Evolutionary conservation across 2,113 vertebrate species (phyloP), one percentile per base, ranked within the genome.

Genomic region (Anthoscopus minutus): DNA sequence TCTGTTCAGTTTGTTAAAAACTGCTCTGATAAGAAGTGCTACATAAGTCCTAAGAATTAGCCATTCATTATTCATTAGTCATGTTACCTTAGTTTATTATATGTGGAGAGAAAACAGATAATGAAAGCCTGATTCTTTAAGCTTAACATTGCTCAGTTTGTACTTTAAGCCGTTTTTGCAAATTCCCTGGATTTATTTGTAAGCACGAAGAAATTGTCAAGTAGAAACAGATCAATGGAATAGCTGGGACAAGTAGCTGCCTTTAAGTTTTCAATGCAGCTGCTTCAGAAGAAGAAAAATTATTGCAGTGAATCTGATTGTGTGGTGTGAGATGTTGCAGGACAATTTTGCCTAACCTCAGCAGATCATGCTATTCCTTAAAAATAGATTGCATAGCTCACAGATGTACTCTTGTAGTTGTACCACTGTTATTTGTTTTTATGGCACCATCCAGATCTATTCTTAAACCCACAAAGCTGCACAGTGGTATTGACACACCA

Each of bases 61-160:
- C 42, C 31, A 86, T 86, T 88, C 86, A 76, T 89, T 94, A 94
- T 87, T 87, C 88, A 83, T 89, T 72, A 87, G 73, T 56, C 24
- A 17, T 35, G 47, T 57, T 81, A 45, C 45, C 42, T 83, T 2
- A 0, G 37, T 90, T 92, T 92, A 61, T 84, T 84, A 44, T 53
- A 53, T 5, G 2, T 61, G 67, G 37, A 67, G 65, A 76, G 31
- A 82, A 94, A 83, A 38, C 50, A 72, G 60, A 88, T 40, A 65
- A 35, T 40, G 44, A 88, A 85, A 94, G 7, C 5, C 40, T 54
- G 30, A 64, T 81, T 92, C 54, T 67, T 16, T 60, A 79, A 81
- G 48, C 31, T 77, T 62, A 78, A 10, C 38, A 48, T 47, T 81
- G 38, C 70, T 93, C 92, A 58, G 33, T 87, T 84, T 81, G 54